Evolutionary conservation across 1,140 invertebrate genomes (phyloP).

Genomic region (Centruroides vittatus): DNA sequence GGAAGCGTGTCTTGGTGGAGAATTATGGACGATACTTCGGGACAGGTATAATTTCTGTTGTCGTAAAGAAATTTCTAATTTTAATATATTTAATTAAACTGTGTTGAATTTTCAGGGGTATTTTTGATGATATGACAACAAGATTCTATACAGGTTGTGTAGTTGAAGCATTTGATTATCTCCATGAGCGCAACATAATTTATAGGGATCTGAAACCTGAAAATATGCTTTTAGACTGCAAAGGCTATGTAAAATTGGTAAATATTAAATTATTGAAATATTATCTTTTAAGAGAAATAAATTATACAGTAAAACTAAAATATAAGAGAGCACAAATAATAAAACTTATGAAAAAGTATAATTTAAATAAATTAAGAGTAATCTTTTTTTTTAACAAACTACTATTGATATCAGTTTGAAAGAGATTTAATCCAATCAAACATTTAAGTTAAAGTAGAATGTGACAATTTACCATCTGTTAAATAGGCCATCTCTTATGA

Average conservation of each 20-base stretch:
- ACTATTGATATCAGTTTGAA: no score
- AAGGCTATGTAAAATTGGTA: conserved; percentile 73
- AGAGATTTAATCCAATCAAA: no score
- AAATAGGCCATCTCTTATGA: no score
- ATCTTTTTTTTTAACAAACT: no score
- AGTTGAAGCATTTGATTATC: conserved; percentile 74
- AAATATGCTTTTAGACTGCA: conserved; percentile 70
- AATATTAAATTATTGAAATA: neutral
- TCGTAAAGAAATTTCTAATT: neutral
- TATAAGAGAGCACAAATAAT: no score
- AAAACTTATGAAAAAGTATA: no score
- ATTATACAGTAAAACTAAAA: no score
- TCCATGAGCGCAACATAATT: conserved; percentile 70
- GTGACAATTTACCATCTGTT: no score
- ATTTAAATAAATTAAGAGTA: no score
- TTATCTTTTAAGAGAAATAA: no score
- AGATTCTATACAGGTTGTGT: conserved; percentile 83
- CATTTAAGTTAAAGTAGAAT: no score
- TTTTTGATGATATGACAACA: conserved; percentile 67
- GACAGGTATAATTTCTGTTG: conserved; percentile 25
- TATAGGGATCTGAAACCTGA: conserved; percentile 94
- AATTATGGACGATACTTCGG: conserved; percentile 84
- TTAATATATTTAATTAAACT: neutral
- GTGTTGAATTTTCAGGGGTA: conserved; percentile 31
- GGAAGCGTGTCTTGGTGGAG: conserved; percentile 90